Evolutionary conservation across 2,113 vertebrate species (phyloP).

Genomic region (Cyanoliseus patagonus): DNA sequence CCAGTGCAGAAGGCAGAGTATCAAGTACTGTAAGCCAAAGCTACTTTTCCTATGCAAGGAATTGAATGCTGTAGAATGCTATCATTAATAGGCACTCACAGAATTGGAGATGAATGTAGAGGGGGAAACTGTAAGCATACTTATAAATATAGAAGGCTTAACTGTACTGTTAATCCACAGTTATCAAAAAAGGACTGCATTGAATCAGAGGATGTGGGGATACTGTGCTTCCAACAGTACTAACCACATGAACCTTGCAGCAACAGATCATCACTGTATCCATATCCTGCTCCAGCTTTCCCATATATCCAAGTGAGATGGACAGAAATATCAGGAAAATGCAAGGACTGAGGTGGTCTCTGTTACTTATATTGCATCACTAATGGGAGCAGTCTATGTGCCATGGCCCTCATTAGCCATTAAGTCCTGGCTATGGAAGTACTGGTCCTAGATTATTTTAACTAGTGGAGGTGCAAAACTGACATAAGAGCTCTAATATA

Average conservation of each 20-base stretch:
- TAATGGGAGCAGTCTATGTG: not conserved
- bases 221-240: not conserved
- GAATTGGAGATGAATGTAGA: not conserved
- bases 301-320: not conserved
- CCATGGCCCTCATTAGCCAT: not conserved
- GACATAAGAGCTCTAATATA: fast-evolving
- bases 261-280: not conserved
- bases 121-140: not conserved
- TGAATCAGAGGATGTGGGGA: not conserved
- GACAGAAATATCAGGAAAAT: not conserved
- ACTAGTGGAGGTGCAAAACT: not conserved
- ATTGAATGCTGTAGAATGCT: not conserved
- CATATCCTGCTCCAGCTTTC: not conserved
- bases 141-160: not conserved
- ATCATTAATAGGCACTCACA: not conserved
- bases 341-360: not conserved
- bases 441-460: not conserved
- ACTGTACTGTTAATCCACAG: not conserved
- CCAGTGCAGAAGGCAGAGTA: not conserved
- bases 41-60: not conserved
- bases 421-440: not conserved
- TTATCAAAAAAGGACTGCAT: not conserved
- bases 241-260: not conserved
- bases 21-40: not conserved
- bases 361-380: not conserved